Base-by-base conservation (phyloP, 2,113 vertebrate species). In the Dromiciops gliroides region DNA sequence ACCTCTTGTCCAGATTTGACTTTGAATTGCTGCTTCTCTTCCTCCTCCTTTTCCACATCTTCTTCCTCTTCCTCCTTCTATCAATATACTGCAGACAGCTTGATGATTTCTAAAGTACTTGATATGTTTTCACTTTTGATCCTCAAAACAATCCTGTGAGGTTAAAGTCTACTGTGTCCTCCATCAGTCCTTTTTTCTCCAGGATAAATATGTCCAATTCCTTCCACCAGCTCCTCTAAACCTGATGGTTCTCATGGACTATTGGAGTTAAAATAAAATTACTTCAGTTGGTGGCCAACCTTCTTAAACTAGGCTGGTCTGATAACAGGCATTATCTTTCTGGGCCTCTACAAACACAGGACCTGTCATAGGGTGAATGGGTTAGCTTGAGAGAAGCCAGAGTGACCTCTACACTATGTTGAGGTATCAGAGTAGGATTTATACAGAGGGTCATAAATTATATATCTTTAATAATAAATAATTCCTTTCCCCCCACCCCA, bases 21-120 rank as follows among this genome's bases (percentile, higher is more conserved):
- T 91, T 91, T 92, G 53, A 89, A 92, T 12, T 49, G 88, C 83
- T 97, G 48, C 19, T 96, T 7, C 8, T 44, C 60, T 31, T 67
- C 31, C 37, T n/a, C 28, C 53, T 11, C 2, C 7, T 60, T 14
- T 7, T 67, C 12, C 2, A 31, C 56, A 2, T 60, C 2, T 10
- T 60, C 31, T 31, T 60, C 11, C 3, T 31, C 56, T 12, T 67
- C 60, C 7, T 83, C 67, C 37, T 44, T 83, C 19, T 83, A 83
- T n/a, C 67, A 83, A 16, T 23, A 83, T 37, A 67, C 10, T 44
- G 7, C 67, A 44, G n/a, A n/a, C 44, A 83, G 37, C n/a, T 23
- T 44, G 16, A 37, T 83, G n/a, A 83, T 83, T 44, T 83, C 16
- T 2, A 2, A 22, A 83, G 67, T 12, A 83, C 16, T 83, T 83